A percentile compares a stretch with the other conserved stretches of the same genome.
Conservation (phyloP, 2,888 invertebrate genomes). For the Mythimna vitellina region DNA sequence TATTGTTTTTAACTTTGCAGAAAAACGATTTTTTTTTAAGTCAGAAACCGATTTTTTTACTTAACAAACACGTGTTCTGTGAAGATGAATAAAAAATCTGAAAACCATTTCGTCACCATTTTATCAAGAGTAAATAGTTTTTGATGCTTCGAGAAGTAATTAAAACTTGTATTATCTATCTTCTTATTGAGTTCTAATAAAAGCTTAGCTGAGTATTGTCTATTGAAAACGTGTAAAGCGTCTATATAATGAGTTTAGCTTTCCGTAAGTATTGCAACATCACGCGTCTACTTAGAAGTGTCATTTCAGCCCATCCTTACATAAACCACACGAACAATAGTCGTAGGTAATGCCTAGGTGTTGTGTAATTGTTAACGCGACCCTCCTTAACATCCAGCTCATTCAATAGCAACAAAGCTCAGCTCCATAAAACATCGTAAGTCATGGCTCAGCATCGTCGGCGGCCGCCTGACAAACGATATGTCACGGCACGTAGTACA, state of each 20-base stretch:
- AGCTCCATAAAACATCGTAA: constrained; percentile 79
- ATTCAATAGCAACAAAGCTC: constrained; percentile 81
- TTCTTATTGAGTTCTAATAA: not conserved
- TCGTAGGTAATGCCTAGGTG: constrained; percentile 73
- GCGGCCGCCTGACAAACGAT: constrained; percentile 83
- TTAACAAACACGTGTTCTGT: too few relatives aligned
- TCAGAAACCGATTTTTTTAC: too few relatives aligned
- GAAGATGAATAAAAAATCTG: not conserved
- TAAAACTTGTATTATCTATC: not conserved
- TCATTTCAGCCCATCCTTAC: constrained; percentile 68
- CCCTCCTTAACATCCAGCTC: constrained; percentile 75
- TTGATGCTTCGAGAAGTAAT: not conserved
- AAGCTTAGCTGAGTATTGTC: constrained; percentile 17
- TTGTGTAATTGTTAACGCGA: constrained; percentile 81
- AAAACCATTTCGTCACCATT: not conserved
- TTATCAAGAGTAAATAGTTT: not conserved
- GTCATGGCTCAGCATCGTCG: constrained; percentile 73
- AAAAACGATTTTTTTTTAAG: not conserved
- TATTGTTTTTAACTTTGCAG: constrained; percentile 11
- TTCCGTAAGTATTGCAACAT: constrained; percentile 73
- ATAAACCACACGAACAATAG: constrained; percentile 72
- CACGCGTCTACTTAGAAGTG: constrained; percentile 70
- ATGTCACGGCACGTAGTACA: constrained; percentile 89
- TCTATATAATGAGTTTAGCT: constrained; percentile 51
- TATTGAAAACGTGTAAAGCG: constrained; percentile 38